phyloP scores from a whole-genome alignment of 2,797 vertebrate species.

The Enteromius viviparus region DNA sequence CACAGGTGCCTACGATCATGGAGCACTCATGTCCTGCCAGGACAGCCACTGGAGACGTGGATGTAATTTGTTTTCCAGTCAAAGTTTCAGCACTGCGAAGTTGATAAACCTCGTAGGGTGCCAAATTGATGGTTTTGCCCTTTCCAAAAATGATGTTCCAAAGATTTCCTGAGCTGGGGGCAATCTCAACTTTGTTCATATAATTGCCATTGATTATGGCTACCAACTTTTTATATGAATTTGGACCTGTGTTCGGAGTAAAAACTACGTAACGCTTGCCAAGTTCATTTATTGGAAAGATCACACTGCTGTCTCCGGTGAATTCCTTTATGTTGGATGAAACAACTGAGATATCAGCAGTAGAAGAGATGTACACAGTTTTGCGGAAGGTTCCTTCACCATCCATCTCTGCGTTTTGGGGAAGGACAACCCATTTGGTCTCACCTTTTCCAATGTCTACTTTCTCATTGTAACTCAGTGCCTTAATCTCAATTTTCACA shows the following conservation, averaged over 20 bases:
- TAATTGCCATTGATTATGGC: conserved; percentile 62
- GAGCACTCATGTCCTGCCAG: conserved; percentile 62
- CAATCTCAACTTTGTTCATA: conserved; percentile 56
- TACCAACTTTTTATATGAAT: conserved; percentile 27
- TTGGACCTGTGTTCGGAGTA: conserved; percentile 52
- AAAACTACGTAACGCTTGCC: conserved; percentile 59
- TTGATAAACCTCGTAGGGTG: conserved; percentile 59
- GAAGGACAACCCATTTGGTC: conserved; percentile 54
- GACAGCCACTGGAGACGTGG: conserved; percentile 60
- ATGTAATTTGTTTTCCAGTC: conserved; percentile 57
- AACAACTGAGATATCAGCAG: conserved; percentile 60
- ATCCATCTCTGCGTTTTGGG: conserved; percentile 39
- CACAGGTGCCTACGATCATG: conserved; percentile 34
- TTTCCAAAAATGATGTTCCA: background rate
- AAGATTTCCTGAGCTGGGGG: background rate
- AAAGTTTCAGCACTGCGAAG: conserved; percentile 45
- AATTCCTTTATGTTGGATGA: conserved; percentile 54
- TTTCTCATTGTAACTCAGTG: conserved; percentile 36
- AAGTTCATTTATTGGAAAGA: conserved; percentile 58
- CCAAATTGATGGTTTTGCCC: conserved; percentile 34
- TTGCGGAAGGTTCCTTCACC: conserved; percentile 32
- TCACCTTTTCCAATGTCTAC: conserved; percentile 42
- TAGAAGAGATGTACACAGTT: conserved; percentile 59
- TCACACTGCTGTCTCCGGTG: conserved; percentile 61
- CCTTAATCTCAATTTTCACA: conserved; percentile 53